Conservation (phyloP, 2,888 invertebrate species). For the Schrankia costaestrigalis region DNA sequence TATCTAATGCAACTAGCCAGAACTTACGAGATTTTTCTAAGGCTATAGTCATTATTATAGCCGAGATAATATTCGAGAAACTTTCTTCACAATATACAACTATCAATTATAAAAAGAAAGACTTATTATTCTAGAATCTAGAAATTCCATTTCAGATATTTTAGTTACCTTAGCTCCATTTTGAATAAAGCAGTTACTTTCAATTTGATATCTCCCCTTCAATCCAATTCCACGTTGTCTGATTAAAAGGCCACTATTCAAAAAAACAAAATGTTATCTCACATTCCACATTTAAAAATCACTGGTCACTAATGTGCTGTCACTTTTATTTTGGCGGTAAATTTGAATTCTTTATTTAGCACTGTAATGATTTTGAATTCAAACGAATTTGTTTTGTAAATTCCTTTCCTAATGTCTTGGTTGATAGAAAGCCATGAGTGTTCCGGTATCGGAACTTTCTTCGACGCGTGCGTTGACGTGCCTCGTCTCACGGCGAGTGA, state of each 20-base stretch:
- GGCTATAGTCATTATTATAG: too few relatives aligned
- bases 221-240: conserved; percentile 14
- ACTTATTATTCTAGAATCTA: too few relatives aligned
- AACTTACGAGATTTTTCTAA: too few relatives aligned
- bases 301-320: conserved; percentile 41
- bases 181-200: conserved; percentile 33
- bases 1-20: too few relatives aligned
- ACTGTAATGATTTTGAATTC: conserved; percentile 22
- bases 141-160: conserved; percentile 14
- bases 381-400: conserved; percentile 31
- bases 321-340: too few relatives aligned
- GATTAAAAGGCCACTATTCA: conserved; percentile 15
- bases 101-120: too few relatives aligned
- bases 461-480: conserved; percentile 66
- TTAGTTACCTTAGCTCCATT: conserved; percentile 64
- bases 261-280: too few relatives aligned
- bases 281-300: conserved; percentile 32
- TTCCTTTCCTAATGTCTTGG: conserved; percentile 43
- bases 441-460: conserved; percentile 58
- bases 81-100: too few relatives aligned
- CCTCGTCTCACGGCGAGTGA: conserved; percentile 59
- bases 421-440: conserved; percentile 65
- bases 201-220: conserved; percentile 9
- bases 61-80: too few relatives aligned
- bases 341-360: too few relatives aligned